Percentiles rank a stretch among this genome's conserved stretches.
phyloP scores from a whole-genome alignment of 2,113 vertebrate species.

The Pomatostomus ruficeps region DNA sequence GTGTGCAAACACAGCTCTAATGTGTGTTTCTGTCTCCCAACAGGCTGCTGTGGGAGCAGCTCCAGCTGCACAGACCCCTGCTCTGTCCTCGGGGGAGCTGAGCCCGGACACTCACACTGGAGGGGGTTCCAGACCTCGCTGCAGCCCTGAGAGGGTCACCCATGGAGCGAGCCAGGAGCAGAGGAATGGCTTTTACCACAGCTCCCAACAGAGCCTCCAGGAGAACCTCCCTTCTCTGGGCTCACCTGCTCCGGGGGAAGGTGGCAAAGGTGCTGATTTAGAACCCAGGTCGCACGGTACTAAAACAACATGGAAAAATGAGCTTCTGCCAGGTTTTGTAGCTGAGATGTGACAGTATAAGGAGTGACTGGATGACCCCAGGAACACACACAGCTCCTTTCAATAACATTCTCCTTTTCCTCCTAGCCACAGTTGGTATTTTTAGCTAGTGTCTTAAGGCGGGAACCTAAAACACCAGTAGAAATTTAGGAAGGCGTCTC shows the following conservation, averaged over 20 bases:
- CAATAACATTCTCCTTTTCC: not conserved
- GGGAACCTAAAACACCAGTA: not conserved
- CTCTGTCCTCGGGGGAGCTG: not conserved
- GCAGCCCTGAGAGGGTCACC: not conserved
- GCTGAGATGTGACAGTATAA: not conserved
- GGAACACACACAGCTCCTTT: not conserved
- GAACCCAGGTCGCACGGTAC: not conserved
- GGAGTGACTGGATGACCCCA: not conserved
- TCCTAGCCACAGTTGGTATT: not conserved
- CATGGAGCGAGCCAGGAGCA: slow-evolving; percentile 17
- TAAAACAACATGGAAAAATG: not conserved
- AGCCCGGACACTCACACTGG: not conserved
- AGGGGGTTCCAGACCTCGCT: not conserved
- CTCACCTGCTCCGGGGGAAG: not conserved
- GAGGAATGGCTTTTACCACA: not conserved
- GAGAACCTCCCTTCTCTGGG: not conserved
- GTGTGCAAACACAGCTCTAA: not conserved
- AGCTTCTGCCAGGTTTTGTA: slow-evolving; percentile 69
- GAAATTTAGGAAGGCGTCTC: not conserved
- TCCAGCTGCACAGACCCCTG: slow-evolving; percentile 47
- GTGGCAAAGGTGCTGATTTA: not conserved
- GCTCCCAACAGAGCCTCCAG: not conserved
- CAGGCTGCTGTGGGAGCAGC: slow-evolving; percentile 44
- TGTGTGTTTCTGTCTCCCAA: not conserved
- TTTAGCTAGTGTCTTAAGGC: not conserved